Percentiles rank a stretch among this genome's conserved stretches.
These are phyloP conservation scores for Nymphicus hollandicus DNA, from an alignment of 2,113 vertebrate genomes.

Conservation along the genomic window DNA sequence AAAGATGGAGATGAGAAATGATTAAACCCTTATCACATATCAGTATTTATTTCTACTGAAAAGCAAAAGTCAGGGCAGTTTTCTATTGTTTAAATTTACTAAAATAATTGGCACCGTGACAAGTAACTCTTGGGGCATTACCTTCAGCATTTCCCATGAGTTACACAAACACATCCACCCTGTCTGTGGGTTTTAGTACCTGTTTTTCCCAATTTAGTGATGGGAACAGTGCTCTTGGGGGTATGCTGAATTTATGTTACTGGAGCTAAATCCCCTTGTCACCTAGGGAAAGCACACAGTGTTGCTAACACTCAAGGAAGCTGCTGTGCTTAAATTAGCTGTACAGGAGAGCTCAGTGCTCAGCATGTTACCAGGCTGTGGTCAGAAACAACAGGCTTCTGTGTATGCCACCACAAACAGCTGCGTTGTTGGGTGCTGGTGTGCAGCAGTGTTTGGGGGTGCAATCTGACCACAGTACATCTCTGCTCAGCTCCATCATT, in stretches of 20 bases:
- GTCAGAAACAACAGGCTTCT: neutral
- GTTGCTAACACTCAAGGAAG: neutral
- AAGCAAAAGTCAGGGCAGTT: neutral
- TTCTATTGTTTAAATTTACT: neutral
- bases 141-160: neutral
- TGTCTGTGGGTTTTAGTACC: neutral
- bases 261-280: neutral
- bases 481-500: neutral
- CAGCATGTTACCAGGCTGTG: neutral
- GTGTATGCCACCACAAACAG: neutral
- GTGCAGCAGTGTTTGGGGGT: neutral
- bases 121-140: neutral
- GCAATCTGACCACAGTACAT: rapidly evolving
- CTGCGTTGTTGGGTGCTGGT: neutral
- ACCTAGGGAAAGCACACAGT: neutral
- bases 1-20: neutral
- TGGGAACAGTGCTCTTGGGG: neutral
- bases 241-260: neutral
- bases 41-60: neutral
- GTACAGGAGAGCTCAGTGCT: neutral
- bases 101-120: neutral
- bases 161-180: neutral
- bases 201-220: neutral
- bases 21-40: neutral
- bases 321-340: neutral